Percentiles rank a stretch among this genome's conserved stretches.
These are phyloP conservation scores for Mormyrops boulengeri DNA, from an alignment of 2,797 vertebrate genomes.

Conservation along the genomic window DNA sequence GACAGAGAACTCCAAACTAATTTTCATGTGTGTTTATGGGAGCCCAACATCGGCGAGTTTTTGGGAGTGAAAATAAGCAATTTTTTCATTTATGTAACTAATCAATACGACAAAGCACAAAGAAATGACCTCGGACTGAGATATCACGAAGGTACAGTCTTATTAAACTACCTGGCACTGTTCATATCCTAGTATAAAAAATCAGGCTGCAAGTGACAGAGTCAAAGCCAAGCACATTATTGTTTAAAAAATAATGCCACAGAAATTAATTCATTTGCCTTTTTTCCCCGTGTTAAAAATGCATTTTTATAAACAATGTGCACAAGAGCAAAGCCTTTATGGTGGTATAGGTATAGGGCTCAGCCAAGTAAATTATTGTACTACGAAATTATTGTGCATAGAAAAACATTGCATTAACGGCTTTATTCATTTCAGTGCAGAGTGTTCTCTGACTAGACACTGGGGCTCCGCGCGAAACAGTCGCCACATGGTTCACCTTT, in stretches of 20 bases:
- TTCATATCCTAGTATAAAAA: neutral
- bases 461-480: neutral
- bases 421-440: neutral
- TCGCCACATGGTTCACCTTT: neutral
- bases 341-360: neutral
- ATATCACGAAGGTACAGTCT: neutral
- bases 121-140: neutral
- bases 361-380: neutral
- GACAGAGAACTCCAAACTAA: neutral
- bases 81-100: neutral
- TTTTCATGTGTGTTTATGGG: neutral
- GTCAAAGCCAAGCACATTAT: neutral
- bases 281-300: neutral
- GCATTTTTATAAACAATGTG: neutral
- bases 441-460: neutral
- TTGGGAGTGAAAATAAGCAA: neutral
- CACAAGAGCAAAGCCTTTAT: neutral
- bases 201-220: neutral
- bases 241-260: neutral
- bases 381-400: neutral
- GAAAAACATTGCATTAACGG: neutral
- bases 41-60: neutral
- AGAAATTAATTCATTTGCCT: neutral
- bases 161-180: neutral
- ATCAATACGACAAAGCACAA: neutral